Evolutionary conservation across 2,888 invertebrate genomes (phyloP).

Genomic region (Eristalis intricaria): DNA sequence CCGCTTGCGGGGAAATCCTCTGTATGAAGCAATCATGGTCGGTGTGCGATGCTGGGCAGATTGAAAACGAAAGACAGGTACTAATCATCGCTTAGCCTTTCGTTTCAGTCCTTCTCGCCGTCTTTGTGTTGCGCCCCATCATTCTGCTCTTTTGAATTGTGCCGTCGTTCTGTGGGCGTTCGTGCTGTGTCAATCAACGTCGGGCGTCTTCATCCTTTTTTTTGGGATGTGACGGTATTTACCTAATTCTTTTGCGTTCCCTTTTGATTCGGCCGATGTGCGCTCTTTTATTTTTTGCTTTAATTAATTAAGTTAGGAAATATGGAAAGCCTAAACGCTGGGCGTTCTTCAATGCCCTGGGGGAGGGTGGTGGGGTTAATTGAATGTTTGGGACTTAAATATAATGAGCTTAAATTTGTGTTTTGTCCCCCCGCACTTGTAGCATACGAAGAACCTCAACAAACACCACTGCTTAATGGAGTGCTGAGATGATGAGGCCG

Average conservation of each 20-base stretch:
- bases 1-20: background rate
- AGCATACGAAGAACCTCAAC: background rate
- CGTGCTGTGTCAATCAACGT: constrained; percentile 40
- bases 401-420: constrained; percentile 11
- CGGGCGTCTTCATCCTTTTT: background rate
- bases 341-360: background rate
- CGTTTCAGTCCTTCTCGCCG: background rate
- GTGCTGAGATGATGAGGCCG: background rate
- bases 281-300: background rate
- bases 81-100: constrained; percentile 40
- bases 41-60: background rate
- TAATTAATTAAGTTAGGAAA: constrained; percentile 28
- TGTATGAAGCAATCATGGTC: constrained; percentile 19
- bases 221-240: constrained; percentile 17
- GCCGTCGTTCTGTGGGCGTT: constrained; percentile 7
- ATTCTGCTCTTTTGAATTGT: background rate
- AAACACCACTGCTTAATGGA: background rate
- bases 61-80: constrained; percentile 27
- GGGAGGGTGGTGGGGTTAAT: background rate
- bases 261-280: constrained; percentile 4
- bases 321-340: background rate
- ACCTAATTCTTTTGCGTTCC: constrained; percentile 17
- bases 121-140: background rate
- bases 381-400: constrained; percentile 3
- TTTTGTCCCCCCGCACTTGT: background rate